phyloP scores from a whole-genome alignment of 1,140 invertebrate species.

The Stenopsyche tienmushanensis region DNA sequence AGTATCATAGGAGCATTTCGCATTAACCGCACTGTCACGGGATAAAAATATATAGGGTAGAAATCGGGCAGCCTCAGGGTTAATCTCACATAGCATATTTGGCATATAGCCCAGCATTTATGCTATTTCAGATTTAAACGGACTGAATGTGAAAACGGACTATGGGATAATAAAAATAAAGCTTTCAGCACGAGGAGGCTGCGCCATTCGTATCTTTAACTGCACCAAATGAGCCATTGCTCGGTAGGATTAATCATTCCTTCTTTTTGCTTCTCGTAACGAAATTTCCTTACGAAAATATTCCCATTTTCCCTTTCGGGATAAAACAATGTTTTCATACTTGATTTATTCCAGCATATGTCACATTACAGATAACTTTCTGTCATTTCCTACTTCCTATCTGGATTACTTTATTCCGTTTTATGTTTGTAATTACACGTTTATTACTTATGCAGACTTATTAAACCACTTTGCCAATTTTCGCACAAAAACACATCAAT shows the following conservation, averaged over 20 bases:
- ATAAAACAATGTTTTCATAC: too few species aligned
- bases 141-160: slow-evolving; percentile 27
- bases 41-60: not conserved
- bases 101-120: slow-evolving; percentile 28
- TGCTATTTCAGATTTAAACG: slow-evolving; percentile 15
- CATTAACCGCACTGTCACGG: not conserved
- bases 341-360: too few species aligned
- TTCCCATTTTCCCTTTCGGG: not conserved
- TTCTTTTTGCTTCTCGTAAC: not conserved
- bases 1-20: too few species aligned
- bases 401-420: too few species aligned
- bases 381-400: too few species aligned
- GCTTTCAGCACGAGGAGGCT: slow-evolving; percentile 15
- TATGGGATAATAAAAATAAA: slow-evolving; percentile 24
- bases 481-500: too few species aligned
- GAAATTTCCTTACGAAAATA: slow-evolving; percentile 2
- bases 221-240: slow-evolving; percentile 37
- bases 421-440: too few species aligned
- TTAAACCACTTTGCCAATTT: too few species aligned
- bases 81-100: slow-evolving; percentile 28
- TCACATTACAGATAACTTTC: too few species aligned
- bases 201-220: slow-evolving; percentile 32
- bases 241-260: slow-evolving; percentile 29
- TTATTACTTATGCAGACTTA: too few species aligned
- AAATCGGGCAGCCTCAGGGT: not conserved